Evolutionary conservation across 2,888 invertebrate genomes (phyloP).

Genomic region (Athalia circularis): DNA sequence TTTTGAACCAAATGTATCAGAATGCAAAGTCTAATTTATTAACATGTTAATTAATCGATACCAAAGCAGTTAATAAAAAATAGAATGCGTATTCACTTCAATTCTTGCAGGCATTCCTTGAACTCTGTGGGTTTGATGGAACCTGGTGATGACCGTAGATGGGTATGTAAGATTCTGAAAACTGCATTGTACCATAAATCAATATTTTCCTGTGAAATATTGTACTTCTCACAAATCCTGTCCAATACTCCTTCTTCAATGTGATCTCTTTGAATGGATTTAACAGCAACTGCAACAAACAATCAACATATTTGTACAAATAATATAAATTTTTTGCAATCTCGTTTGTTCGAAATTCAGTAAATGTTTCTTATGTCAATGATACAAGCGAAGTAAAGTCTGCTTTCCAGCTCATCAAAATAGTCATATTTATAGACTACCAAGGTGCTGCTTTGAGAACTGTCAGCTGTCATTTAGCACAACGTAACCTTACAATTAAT

Average conservation of each 20-base stretch:
- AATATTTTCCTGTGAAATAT: constrained; percentile 71
- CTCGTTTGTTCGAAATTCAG: not conserved
- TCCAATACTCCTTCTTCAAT: constrained; percentile 69
- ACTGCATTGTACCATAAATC: constrained; percentile 76
- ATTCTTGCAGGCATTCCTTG: constrained; percentile 74
- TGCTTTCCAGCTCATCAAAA: too few species aligned
- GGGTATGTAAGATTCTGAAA: constrained; percentile 74
- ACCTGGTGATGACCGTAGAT: constrained; percentile 73
- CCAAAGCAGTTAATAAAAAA: not conserved
- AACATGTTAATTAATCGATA: not conserved
- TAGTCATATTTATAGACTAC: too few species aligned
- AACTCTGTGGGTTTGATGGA: constrained; percentile 74
- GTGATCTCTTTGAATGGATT: constrained; percentile 67
- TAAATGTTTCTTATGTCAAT: not conserved
- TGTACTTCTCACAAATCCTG: constrained; percentile 67
- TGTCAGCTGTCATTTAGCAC: constrained; percentile 7
- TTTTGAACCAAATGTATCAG: not conserved
- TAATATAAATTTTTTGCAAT: not conserved
- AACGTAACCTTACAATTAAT: constrained; percentile 6
- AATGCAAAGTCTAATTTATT: not conserved
- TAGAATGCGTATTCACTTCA: constrained; percentile 66
- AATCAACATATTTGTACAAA: not conserved
- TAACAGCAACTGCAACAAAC: constrained; percentile 65
- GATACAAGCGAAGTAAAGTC: not conserved
- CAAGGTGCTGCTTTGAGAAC: not conserved